These are phyloP conservation scores for Hesperophylax magnus DNA, from an alignment of 1,140 invertebrate genomes.

Conservation along the genomic window DNA sequence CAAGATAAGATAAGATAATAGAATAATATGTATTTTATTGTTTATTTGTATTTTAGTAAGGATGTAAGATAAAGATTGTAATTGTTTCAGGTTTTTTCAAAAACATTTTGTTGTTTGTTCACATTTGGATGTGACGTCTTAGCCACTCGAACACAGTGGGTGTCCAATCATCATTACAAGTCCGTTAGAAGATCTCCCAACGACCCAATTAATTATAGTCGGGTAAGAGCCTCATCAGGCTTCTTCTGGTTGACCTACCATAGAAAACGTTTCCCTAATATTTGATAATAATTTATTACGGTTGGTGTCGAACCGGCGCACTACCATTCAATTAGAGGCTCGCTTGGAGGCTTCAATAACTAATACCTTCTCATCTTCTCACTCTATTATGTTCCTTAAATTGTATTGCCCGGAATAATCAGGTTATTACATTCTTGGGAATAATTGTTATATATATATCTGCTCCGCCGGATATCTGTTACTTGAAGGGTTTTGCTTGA, in stretches of 20 bases:
- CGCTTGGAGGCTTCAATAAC: constrained; percentile 9
- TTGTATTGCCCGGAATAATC: constrained; percentile 26
- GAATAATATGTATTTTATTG: too few species aligned
- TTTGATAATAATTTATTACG: constrained; percentile 53
- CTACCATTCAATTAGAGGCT: constrained; percentile 44
- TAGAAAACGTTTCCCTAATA: constrained; percentile 22
- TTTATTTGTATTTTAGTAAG: too few species aligned
- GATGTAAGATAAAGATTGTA: too few species aligned
- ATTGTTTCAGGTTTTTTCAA: too few species aligned
- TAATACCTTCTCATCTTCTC: constrained; percentile 12
- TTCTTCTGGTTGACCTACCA: constrained; percentile 1
- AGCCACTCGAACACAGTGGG: too few species aligned
- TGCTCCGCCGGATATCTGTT: background rate
- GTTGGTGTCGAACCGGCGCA: constrained; percentile 20
- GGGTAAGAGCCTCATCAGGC: background rate
- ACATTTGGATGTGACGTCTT: too few species aligned
- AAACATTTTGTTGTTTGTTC: too few species aligned
- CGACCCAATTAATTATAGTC: too few species aligned
- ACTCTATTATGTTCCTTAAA: constrained; percentile 2
- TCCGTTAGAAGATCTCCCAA: too few species aligned
- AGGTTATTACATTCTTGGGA: constrained; percentile 25
- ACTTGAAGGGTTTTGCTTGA: background rate
- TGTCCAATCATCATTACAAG: too few species aligned
- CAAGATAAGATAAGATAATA: too few species aligned
- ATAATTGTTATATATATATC: constrained; percentile 20